Evolutionary conservation across 1,140 invertebrate genomes (phyloP), one percentile per base, ranked within the genome.

Genomic region (Heliconius hermathena): DNA sequence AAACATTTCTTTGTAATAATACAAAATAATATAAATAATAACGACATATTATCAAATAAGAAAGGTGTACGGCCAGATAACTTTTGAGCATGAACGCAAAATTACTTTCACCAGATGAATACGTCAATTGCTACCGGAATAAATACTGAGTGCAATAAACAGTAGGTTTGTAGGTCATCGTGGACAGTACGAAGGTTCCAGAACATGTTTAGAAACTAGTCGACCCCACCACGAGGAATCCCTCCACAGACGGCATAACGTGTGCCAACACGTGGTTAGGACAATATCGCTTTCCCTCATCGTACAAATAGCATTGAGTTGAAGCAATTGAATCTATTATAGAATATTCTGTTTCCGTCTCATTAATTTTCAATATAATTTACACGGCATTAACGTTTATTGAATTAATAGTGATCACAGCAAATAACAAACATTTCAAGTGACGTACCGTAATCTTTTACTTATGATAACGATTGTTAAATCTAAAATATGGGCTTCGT

Each of bases 181-280:
- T 78, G 73, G 33, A 71, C 71, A 66, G 41, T 74, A 33, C 57
- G 76, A 78, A 81, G 46, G 76, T 77, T 81, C 80, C 71, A 80
- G 79, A 77, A 73, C 54, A 76, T 73, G 73, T 36, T 74, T 54
- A 74, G 57, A 79, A 75, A 78, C 72, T 52, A 29, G 41, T 46
- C 77, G 46, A 71, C 70, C 76, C 76, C 76, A 71, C 76, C 22
- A 72, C 26, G 18, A 33, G 29, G n/a, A 77, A 72, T 77, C 60
- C 22, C 76, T 71, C 66, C 76, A 77, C 76, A 46, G 57, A 71
- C 71, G 46, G 76, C 49, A 77, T 52, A 71, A 29, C 66, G 29
- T 77, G 76, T 77, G 46, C 76, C 20, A 77, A 72, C 76, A 72
- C 46, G 76, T 77, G 76, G 26, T 76, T 38, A 38, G 71, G 22